Evolutionary conservation across 2,888 invertebrate genomes (phyloP), one percentile per base, ranked within the genome.

Genomic region (Harpagoxenus sublaevis): DNA sequence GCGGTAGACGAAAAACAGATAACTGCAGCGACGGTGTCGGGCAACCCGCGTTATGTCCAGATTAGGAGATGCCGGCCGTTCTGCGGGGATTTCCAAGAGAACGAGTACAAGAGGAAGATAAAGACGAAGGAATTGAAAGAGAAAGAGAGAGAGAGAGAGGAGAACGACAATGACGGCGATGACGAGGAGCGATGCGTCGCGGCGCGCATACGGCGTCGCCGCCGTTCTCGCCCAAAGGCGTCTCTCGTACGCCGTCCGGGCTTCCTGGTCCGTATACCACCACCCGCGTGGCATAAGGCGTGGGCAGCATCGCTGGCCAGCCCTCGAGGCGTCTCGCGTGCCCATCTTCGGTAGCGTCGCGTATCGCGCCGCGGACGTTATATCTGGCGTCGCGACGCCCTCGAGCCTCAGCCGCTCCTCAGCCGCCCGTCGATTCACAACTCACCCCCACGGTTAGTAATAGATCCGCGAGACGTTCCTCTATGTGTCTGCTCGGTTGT

Each of bases 331-430:
- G 92, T 94, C 93, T 89, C 91, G 89, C 93, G 94, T 94, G 94
- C 94, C 94, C 94, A 94, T 94, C 92, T 94, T 94, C 93, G 94
- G 94, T 94, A 94, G 91, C 94, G 92, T 90, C 91, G 91, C 88
- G 87, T 87, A 90, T 89, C 89, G 91, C 57, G 12, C 28, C 91
- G 92, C 93, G 91, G 93, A 93, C 92, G 94, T 94, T 94, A 94
- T 94, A 94, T 93, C 94, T 93, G 94, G 94, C 93, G 93, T 91
- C 92, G 91, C 92, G 92, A 91, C 90, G 93, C 92, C 90, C 87
- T 91, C 92, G 92, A 92, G 90, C 92, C 90, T 94, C 94, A 94
- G 94, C 94, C 93, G 94, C 93, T 92, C 88, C 91, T 90, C 92
- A 94, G 94, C 91, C 93, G 92, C 90, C 92, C 91, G 91, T 90